Percentiles rank a stretch among this genome's conserved stretches.
Evolutionary conservation across 1,140 invertebrate species (phyloP).

Genomic region (Diachasma alloeum): DNA sequence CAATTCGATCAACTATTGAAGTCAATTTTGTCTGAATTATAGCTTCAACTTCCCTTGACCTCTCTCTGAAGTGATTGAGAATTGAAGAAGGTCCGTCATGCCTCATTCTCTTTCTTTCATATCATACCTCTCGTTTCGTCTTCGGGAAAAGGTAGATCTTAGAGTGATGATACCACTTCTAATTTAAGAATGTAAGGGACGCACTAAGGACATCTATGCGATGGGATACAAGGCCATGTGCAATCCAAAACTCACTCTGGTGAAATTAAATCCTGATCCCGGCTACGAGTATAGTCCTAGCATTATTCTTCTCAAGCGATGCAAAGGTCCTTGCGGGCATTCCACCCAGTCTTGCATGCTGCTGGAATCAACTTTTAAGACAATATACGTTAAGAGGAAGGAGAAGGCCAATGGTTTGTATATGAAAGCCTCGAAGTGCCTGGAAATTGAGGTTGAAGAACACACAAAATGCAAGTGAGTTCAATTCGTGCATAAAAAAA

Average conservation of each 20-base stretch:
- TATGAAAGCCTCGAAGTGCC: neutral
- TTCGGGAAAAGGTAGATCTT: too few species aligned
- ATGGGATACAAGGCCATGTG: constrained; percentile 23
- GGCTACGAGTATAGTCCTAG: constrained; percentile 29
- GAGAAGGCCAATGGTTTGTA: neutral
- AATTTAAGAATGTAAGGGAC: constrained; percentile 17
- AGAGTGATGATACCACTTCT: too few species aligned
- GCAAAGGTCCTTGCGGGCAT: constrained; percentile 24
- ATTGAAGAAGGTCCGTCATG: too few species aligned
- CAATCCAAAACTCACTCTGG: constrained; percentile 19
- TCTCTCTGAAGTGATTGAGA: too few species aligned
- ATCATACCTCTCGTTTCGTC: too few species aligned
- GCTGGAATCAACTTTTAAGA: neutral
- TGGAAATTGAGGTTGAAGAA: constrained; percentile 24
- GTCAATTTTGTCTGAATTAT: too few species aligned
- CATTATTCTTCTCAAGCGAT: constrained; percentile 25
- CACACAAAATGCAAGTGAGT: constrained; percentile 37
- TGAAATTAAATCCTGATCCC: constrained; percentile 20
- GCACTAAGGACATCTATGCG: neutral
- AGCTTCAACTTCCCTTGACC: too few species aligned
- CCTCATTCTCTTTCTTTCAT: too few species aligned
- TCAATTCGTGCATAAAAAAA: neutral
- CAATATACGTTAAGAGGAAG: neutral
- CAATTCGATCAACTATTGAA: too few species aligned
- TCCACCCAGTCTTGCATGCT: constrained; percentile 28